phyloP scores from a whole-genome alignment of 1,140 invertebrate species.

The Diuraphis noxia region DNA sequence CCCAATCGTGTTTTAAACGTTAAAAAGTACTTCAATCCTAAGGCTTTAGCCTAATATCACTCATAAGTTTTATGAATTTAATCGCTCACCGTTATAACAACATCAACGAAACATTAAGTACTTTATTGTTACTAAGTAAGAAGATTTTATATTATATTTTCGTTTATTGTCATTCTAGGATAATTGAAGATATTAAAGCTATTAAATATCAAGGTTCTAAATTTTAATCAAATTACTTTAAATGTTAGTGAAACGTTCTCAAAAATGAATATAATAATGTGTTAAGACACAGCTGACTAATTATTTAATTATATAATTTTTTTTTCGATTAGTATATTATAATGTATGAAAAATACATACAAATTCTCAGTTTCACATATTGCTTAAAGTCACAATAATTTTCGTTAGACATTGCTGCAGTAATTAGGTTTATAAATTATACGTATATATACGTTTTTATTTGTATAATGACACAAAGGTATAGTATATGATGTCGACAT shows the following conservation, averaged over 20 bases:
- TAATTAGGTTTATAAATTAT: not conserved
- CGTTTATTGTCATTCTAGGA: not conserved
- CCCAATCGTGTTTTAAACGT: conserved; percentile 5
- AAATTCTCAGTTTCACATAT: not conserved
- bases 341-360: not conserved
- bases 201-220: not conserved
- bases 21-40: not conserved
- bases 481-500: no score
- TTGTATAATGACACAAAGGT: no score
- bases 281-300: no score
- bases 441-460: not conserved
- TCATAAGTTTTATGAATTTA: not conserved
- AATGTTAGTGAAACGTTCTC: not conserved
- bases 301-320: not conserved
- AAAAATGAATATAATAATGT: not conserved
- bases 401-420: not conserved
- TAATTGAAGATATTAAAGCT: not conserved
- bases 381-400: not conserved
- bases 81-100: not conserved
- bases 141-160: not conserved
- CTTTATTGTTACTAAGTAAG: not conserved
- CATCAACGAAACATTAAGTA: conserved; percentile 16
- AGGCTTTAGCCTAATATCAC: not conserved
- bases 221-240: not conserved
- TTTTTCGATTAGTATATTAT: no score